Evolutionary conservation across 2,113 vertebrate genomes (phyloP).

Genomic region (Ifrita kowaldi): DNA sequence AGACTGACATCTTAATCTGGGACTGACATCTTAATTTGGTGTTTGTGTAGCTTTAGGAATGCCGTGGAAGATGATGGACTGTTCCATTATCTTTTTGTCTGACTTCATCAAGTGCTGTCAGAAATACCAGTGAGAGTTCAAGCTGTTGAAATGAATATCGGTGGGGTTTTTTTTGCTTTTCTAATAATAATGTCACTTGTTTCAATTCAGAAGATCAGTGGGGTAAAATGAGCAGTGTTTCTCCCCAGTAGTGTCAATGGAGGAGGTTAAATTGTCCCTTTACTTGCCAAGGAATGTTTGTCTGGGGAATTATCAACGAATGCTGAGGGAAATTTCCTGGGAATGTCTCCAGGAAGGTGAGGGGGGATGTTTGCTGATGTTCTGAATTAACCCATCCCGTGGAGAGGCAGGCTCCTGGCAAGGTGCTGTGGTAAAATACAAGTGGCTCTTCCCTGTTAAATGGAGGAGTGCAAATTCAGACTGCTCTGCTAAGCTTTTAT

Average conservation of each 20-base stretch:
- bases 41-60: not conserved
- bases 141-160: not conserved
- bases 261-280: not conserved
- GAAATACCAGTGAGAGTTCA: not conserved
- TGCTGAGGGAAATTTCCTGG: not conserved
- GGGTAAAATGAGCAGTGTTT: not conserved
- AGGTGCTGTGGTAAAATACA: not conserved
- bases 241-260: not conserved
- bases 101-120: slow-evolving; percentile 13
- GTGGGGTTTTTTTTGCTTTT: not conserved
- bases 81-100: not conserved
- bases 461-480: not conserved
- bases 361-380: not conserved
- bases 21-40: not conserved
- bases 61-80: not conserved
- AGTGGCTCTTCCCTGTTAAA: not conserved
- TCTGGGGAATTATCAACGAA: not conserved
- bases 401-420: not conserved
- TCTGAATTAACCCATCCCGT: not conserved
- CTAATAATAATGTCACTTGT: not conserved
- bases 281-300: not conserved
- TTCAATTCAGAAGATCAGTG: not conserved
- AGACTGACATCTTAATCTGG: not conserved
- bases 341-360: not conserved
- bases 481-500: not conserved